Percentiles rank a stretch among this genome's conserved stretches.
These are phyloP conservation scores for Jaculus jaculus DNA, from an alignment of 2,113 vertebrate species.

Conservation along the genomic window DNA sequence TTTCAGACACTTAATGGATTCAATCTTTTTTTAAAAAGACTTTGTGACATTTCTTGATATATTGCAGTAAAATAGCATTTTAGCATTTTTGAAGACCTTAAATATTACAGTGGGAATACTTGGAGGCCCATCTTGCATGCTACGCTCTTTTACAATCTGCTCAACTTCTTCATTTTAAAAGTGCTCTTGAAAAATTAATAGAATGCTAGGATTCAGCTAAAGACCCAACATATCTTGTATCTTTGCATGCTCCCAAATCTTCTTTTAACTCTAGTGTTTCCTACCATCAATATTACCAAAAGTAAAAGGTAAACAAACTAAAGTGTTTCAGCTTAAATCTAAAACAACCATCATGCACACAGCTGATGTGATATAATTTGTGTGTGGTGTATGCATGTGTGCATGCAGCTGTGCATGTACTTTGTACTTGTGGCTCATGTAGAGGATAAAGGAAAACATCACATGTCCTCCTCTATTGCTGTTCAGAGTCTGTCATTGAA, in stretches of 20 bases:
- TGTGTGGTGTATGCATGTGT: no score
- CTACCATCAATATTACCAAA: not conserved
- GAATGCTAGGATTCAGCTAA: slow-evolving; percentile 27
- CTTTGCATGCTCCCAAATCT: not conserved
- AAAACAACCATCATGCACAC: not conserved
- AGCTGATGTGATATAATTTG: not conserved
- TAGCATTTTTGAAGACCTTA: slow-evolving; percentile 7
- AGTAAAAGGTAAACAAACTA: not conserved
- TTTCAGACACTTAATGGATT: slow-evolving; percentile 3
- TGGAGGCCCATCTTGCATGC: not conserved
- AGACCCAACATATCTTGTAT: not conserved
- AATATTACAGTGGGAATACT: slow-evolving; percentile 39
- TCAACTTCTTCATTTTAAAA: not conserved
- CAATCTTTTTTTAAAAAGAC: slow-evolving; percentile 36
- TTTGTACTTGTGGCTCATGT: no score
- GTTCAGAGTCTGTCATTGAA: no score
- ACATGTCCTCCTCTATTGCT: no score
- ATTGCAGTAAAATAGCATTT: not conserved
- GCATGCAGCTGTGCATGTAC: no score
- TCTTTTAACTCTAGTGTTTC: not conserved
- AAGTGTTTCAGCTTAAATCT: not conserved
- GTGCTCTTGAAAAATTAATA: slow-evolving; percentile 30
- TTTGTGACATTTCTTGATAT: slow-evolving; percentile 38
- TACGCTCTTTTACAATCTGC: not conserved
- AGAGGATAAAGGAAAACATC: no score